Base-by-base conservation (phyloP, 2,113 vertebrate species). In the Globicephala melas region DNA sequence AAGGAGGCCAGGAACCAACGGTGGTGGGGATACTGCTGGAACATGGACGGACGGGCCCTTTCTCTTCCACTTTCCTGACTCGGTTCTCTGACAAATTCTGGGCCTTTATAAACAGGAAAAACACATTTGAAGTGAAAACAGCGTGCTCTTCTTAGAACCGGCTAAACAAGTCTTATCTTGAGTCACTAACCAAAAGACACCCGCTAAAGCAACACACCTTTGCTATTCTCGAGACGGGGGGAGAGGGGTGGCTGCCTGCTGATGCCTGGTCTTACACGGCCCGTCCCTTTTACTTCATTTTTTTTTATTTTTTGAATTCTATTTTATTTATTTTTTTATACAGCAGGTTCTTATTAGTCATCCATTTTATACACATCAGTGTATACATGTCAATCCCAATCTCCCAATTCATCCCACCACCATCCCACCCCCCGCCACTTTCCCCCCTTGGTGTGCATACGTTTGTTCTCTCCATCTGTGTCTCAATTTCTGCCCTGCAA, bases 91-190 rank as follows among this genome's bases (percentile, higher is more conserved):
- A 63, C 4, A 6, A 28, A 70, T 70, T 62, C 63, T 23, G 70
- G 23, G 83, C 31, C 90, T 92, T 67, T 25, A 74, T 36, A 55
- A 83, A 82, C 60, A 80, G 74, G 92, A 96, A 96, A 79, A 70
- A 55, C 36, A 47, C 44, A 93, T 50, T 47, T 76, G 74, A 73
- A n/a, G 33, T 67, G 67, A 90, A 81, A 96, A 67, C 60, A 80
- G 58, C 33, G n/a, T 60, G 13, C 14, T 80, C 44, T n/a, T 77
- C 83, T 86, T 21, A 50, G 38, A 92, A 91, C 82, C 47, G 2
- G 83, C 53, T 62, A 44, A 88, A 85, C 20, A 33, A 85, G 73
- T 95, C 53, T 89, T 38, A 63, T 77, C 84, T 88, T 89, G 91
- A 92, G 73, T 92, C 74, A 85, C 41, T 60, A 74, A 28, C 25